phyloP scores from a whole-genome alignment of 2,888 invertebrate genomes.

The Silvanus unidentatus region DNA sequence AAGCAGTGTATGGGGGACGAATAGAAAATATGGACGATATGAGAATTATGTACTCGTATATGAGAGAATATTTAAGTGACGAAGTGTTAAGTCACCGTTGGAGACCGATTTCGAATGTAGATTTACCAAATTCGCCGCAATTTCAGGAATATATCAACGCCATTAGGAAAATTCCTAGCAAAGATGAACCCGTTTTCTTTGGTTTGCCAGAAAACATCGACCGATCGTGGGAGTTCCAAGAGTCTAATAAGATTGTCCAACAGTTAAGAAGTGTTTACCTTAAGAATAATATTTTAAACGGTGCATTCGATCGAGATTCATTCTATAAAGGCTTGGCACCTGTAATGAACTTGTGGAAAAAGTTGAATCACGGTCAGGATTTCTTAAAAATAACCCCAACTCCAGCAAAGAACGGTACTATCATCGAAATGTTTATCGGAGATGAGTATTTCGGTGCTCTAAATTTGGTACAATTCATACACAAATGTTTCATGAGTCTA shows the following conservation, averaged over 20 bases:
- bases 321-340: conserved; percentile 63
- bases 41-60: conserved; percentile 60
- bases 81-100: conserved; percentile 56
- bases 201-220: conserved; percentile 85
- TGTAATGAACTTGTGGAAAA: conserved; percentile 78
- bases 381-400: conserved; percentile 34
- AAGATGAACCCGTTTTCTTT: conserved; percentile 70
- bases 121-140: conserved; percentile 52
- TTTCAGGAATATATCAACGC: conserved; percentile 61
- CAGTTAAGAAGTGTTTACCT: conserved; percentile 29
- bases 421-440: conserved; percentile 55
- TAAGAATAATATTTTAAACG: conserved; percentile 13
- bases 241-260: conserved; percentile 24
- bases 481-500: conserved; percentile 54
- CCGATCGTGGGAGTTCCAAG: conserved; percentile 65
- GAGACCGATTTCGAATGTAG: conserved; percentile 50
- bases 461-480: conserved; percentile 56
- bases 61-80: conserved; percentile 56
- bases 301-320: conserved; percentile 32
- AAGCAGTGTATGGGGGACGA: conserved; percentile 80
- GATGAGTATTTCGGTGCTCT: conserved; percentile 58
- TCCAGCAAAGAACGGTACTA: conserved; percentile 29
- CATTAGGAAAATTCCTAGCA: conserved; percentile 63
- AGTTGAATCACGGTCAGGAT: conserved; percentile 56
- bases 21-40: conserved; percentile 74